These are phyloP conservation scores for Brenthis daphne DNA, from an alignment of 2,888 invertebrate genomes.

Conservation along the genomic window DNA sequence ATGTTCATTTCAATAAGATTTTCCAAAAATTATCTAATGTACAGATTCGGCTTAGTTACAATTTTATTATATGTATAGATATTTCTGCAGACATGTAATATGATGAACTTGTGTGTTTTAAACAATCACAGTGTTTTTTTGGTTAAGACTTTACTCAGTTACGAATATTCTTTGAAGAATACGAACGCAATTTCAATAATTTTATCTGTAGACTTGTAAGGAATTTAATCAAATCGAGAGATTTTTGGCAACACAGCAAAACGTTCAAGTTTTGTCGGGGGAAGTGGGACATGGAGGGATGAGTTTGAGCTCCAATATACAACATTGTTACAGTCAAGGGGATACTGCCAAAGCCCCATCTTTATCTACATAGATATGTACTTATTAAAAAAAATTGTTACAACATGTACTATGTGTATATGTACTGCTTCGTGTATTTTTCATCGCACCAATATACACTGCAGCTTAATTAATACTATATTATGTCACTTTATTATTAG, in stretches of 20 bases:
- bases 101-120: too few species aligned
- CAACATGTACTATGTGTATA: not conserved
- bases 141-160: not conserved
- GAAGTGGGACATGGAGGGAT: not conserved
- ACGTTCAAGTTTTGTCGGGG: constrained; percentile 5
- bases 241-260: constrained; percentile 23
- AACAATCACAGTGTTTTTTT: too few species aligned
- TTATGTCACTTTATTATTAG: not conserved
- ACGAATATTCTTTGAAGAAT: not conserved
- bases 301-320: not conserved
- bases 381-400: not conserved
- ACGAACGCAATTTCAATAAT: not conserved
- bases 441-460: not conserved
- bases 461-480: not conserved
- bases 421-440: not conserved
- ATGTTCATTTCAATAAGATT: too few species aligned
- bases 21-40: too few species aligned
- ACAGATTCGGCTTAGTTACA: too few species aligned
- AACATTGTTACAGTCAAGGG: not conserved
- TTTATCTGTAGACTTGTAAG: constrained; percentile 9
- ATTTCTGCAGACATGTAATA: too few species aligned
- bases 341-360: not conserved
- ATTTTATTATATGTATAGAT: too few species aligned
- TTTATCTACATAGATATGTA: too few species aligned
- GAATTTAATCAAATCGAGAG: constrained; percentile 15